Percentiles rank a stretch among this genome's conserved stretches.
Conservation (phyloP, 2,888 invertebrate genomes). For the Tupiocoris notatus region DNA sequence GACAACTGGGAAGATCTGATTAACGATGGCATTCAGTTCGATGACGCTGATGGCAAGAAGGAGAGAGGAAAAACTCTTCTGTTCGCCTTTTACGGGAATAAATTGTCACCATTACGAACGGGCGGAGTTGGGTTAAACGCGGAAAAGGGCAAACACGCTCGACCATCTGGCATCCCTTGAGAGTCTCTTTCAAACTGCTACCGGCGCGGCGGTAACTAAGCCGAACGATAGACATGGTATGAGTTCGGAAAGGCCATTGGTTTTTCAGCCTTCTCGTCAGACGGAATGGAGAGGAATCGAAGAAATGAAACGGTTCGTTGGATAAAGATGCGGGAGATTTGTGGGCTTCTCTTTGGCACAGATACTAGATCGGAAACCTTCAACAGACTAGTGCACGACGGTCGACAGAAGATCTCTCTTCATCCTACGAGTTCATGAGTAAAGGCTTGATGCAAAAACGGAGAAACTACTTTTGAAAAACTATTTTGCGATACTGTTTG, state of each 20-base stretch:
- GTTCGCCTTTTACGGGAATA: conserved; percentile 25
- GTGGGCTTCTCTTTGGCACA: too few species aligned
- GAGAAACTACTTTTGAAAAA: too few species aligned
- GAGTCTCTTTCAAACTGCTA: not conserved
- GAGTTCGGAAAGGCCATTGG: conserved; percentile 22
- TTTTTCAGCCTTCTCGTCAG: conserved; percentile 12
- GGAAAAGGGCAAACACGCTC: conserved; percentile 22
- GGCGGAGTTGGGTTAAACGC: conserved; percentile 12
- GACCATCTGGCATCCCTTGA: conserved; percentile 24
- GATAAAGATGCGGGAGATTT: too few species aligned
- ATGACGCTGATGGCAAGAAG: conserved; percentile 29
- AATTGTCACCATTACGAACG: conserved; percentile 30
- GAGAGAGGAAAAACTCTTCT: not conserved
- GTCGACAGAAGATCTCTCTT: too few species aligned
- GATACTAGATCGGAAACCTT: too few species aligned
- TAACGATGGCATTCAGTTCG: conserved; percentile 19
- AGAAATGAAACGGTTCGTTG: not conserved
- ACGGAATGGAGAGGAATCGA: not conserved
- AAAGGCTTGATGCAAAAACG: too few species aligned
- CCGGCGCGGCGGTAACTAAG: too few species aligned
- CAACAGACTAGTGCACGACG: too few species aligned
- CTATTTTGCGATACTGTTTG: too few species aligned
- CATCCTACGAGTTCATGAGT: too few species aligned
- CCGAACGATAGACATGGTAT: conserved; percentile 7
- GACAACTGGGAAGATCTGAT: conserved; percentile 11